A percentile compares a stretch with the other conserved stretches of the same genome.
phyloP scores from a whole-genome alignment of 2,888 invertebrate species.

The Andrena hattorfiana region DNA sequence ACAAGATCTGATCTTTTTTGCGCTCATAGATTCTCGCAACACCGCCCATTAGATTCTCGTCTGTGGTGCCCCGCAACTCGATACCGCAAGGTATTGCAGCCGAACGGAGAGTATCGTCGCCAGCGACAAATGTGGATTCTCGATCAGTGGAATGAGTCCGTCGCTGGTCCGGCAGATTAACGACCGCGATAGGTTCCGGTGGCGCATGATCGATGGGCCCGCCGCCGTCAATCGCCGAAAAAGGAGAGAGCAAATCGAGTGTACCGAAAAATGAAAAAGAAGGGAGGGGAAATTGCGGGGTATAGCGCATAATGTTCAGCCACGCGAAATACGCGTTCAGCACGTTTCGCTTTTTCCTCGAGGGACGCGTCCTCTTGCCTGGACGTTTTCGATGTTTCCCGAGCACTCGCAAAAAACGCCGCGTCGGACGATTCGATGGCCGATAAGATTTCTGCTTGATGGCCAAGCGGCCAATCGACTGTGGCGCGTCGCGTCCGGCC shows the following conservation, averaged over 20 bases:
- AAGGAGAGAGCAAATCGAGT: constrained; percentile 11
- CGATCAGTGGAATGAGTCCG: constrained; percentile 27
- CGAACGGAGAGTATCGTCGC: background rate
- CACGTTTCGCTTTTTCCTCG: constrained; percentile 4
- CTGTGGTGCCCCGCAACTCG: background rate
- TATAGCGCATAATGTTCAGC: constrained; percentile 15
- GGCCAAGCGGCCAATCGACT: background rate
- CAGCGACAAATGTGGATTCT: background rate
- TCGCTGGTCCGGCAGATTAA: constrained; percentile 40
- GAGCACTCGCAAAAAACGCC: constrained; percentile 17
- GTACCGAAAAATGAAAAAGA: constrained; percentile 24
- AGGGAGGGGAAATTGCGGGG: background rate
- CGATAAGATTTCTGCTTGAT: constrained; percentile 45
- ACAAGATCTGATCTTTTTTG: background rate
- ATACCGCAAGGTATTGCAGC: background rate
- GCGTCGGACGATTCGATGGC: constrained; percentile 38
- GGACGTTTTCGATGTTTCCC: constrained; percentile 6
- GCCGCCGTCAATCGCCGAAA: constrained; percentile 41
- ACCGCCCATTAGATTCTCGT: background rate
- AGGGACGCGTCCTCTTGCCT: constrained; percentile 5
- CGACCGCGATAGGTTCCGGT: constrained; percentile 59
- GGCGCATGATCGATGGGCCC: constrained; percentile 59
- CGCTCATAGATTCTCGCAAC: background rate
- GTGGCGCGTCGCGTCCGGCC: constrained; percentile 9
- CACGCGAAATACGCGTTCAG: constrained; percentile 14